Evolutionary conservation across 2,113 vertebrate species (phyloP).

Genomic region (Irena cyanogastra): DNA sequence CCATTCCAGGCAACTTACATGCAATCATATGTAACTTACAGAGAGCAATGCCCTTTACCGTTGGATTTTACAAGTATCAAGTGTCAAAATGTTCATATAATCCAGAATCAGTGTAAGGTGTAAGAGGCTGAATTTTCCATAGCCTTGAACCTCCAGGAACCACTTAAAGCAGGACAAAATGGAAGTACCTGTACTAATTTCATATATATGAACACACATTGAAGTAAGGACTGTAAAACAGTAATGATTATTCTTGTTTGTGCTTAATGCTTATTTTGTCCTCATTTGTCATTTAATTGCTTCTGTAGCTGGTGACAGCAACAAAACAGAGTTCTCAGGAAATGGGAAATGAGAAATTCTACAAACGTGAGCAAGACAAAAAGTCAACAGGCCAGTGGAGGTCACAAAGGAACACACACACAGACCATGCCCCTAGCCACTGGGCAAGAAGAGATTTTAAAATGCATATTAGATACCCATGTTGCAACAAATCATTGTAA

Average conservation of each 20-base stretch:
- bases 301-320: not conserved
- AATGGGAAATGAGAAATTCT: not conserved
- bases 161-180: not conserved
- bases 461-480: conserved; percentile 14
- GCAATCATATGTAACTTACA: not conserved
- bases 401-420: not conserved
- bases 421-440: not conserved
- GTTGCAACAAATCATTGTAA: conserved; percentile 14
- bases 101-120: not conserved
- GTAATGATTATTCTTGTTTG: not conserved
- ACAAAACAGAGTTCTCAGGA: not conserved
- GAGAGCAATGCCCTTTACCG: not conserved
- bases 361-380: not conserved
- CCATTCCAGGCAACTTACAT: no score
- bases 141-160: not conserved
- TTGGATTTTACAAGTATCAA: not conserved
- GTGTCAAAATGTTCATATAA: not conserved
- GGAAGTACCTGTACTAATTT: not conserved
- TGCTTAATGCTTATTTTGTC: not conserved
- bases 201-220: not conserved
- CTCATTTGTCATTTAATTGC: not conserved
- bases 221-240: not conserved
- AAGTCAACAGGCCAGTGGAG: not conserved
- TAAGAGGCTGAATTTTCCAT: not conserved
- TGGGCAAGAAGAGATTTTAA: not conserved